Evolutionary conservation across 1,140 invertebrate genomes (phyloP), one percentile per base, ranked within the genome.

Genomic region (Drosophila simulans): DNA sequence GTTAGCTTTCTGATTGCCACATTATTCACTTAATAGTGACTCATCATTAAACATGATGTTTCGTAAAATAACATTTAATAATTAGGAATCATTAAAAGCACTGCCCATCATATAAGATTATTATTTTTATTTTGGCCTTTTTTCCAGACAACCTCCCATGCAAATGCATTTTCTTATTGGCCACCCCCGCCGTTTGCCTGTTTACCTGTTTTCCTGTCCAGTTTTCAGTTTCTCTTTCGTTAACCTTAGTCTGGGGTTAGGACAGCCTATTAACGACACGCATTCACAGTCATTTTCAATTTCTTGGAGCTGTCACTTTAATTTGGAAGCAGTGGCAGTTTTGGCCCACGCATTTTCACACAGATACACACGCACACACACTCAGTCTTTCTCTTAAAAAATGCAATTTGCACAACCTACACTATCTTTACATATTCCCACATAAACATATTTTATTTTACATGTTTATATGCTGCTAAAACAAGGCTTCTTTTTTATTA

Each of bases 311-410:
- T 89, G 79, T 88, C 84, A 77, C 84, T 89, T 52, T 89, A 80
- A 89, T 89, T 90, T 89, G 84, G 84, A 58, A 89, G 85, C 84
- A 79, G 71, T 81, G 73, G 81, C 81, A 80, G 66, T 72, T 68
- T 54, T 59, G 73, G 46, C 73, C 46, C 72, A 70, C 74, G 48
- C 74, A 76, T 51, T 53, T 53, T 53, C 31, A 15, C 46, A 42
- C 17, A 15, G 35, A 66, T 37, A 48, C 54, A 59, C 58, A 75
- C 52, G 25, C 45, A 56, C 49, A 20, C 43, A 20, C 59, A 40
- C 39, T 40, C 34, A 13, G 11, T 34, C 13, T 45, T 20, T 5
- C 20, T 52, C 8, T 42, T 42, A 42, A 45, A 31, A 46, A 46
- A 35, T 80, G 84, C 84, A 89, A 84, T 89, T 89, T 83, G 60